Evolutionary conservation across 2,113 vertebrate species (phyloP).

Genomic region (Crotophaga sulcirostris): DNA sequence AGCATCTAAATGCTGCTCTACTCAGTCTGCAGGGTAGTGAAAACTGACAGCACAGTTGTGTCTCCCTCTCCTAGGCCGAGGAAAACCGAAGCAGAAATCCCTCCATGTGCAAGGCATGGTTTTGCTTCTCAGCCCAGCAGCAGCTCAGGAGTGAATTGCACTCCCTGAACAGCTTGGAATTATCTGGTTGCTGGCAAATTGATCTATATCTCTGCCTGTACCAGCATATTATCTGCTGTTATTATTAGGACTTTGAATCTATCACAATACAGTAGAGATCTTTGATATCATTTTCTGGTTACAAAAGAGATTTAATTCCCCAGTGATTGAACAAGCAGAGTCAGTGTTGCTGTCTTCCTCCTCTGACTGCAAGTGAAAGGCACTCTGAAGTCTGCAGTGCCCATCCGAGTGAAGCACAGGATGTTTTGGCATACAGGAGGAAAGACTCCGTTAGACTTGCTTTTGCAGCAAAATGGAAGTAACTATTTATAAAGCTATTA

Average conservation of each 20-base stretch:
- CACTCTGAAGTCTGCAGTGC: background rate
- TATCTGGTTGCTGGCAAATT: background rate
- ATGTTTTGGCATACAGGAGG: background rate
- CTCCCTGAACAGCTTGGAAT: background rate
- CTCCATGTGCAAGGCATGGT: background rate
- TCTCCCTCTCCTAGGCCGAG: background rate
- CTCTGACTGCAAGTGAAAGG: background rate
- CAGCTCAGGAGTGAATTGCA: background rate
- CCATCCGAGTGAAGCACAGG: background rate
- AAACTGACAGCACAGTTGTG: background rate
- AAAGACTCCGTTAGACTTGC: background rate
- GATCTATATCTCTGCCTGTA: background rate
- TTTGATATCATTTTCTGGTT: background rate
- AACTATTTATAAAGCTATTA: background rate
- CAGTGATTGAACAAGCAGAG: background rate
- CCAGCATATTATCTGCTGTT: background rate
- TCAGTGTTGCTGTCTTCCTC: background rate
- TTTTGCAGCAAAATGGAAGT: background rate
- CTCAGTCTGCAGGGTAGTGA: background rate
- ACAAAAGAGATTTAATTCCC: background rate
- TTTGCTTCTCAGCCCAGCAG: background rate
- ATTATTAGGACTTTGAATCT: background rate
- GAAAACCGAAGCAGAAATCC: background rate
- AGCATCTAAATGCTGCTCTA: background rate
- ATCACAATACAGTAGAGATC: background rate